Conservation (phyloP, 2,797 vertebrate species). For the Cottoperca gobio region DNA sequence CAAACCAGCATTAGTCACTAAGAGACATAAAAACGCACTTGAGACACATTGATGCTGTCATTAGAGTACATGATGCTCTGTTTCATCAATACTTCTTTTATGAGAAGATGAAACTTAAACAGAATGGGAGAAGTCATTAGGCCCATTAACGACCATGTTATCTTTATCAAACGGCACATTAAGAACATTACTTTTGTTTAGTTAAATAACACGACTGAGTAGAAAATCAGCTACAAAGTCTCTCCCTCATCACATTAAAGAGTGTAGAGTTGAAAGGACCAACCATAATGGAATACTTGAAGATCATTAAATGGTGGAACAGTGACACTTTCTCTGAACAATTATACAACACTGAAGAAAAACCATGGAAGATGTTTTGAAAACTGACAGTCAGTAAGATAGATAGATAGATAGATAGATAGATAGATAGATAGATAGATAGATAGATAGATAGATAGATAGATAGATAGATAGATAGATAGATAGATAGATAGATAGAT, state of each 20-base stretch:
- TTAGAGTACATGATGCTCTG: neutral
- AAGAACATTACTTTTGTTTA: conserved; percentile 6
- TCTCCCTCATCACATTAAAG: conserved; percentile 22
- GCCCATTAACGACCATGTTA: conserved; percentile 27
- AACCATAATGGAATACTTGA: conserved; percentile 40
- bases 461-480: no score
- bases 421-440: no score
- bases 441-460: no score
- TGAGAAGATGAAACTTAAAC: conserved; percentile 11
- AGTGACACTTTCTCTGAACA: neutral
- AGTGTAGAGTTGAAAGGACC: conserved; percentile 17
- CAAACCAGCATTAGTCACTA: conserved; percentile 3
- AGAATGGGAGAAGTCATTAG: conserved; percentile 56
- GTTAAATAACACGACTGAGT: neutral
- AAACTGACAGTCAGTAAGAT: neutral
- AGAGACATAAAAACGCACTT: conserved; percentile 18
- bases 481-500: no score
- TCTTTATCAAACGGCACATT: conserved; percentile 21
- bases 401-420: no score
- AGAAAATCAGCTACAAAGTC: conserved; percentile 17
- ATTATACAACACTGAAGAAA: neutral
- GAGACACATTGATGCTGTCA: conserved; percentile 8
- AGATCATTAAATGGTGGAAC: neutral
- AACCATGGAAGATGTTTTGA: neutral
- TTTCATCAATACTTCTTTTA: conserved; percentile 54